Evolutionary conservation across 1,140 invertebrate genomes (phyloP).

Genomic region (Hypsibius dujardini): DNA sequence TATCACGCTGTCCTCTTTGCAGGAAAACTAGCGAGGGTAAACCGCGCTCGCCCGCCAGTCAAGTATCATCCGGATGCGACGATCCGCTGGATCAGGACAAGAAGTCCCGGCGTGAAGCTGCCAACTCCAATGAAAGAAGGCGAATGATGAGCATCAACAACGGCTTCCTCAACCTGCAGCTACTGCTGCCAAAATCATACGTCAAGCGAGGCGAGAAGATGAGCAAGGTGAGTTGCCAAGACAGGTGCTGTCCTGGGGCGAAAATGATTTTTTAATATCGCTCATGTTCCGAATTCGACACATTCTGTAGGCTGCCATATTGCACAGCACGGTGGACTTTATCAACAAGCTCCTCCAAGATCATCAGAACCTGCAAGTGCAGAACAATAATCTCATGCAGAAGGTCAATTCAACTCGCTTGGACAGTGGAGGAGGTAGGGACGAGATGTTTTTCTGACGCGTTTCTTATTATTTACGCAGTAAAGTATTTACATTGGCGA

Average conservation of each 20-base stretch:
- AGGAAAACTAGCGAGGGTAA: no score
- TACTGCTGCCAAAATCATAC: slow-evolving; percentile 65
- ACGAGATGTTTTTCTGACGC: no score
- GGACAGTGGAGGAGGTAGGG: neutral
- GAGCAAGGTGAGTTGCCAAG: slow-evolving; percentile 60
- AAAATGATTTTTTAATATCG: slow-evolving; percentile 10
- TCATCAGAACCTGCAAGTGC: slow-evolving; percentile 54
- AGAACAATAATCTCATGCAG: slow-evolving; percentile 28
- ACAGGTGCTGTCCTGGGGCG: no score
- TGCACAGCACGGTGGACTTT: slow-evolving; percentile 94
- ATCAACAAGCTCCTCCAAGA: slow-evolving; percentile 86
- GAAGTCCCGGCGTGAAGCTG: slow-evolving; percentile 83
- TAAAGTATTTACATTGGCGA: no score
- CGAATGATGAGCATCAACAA: slow-evolving; percentile 99
- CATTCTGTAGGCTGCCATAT: slow-evolving; percentile 74
- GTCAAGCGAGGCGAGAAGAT: slow-evolving; percentile 76
- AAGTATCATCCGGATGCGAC: no score
- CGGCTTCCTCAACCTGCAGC: slow-evolving; percentile 81
- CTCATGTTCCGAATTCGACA: neutral
- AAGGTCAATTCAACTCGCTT: slow-evolving; percentile 22
- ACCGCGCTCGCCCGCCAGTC: no score
- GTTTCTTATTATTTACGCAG: no score
- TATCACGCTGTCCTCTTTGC: no score
- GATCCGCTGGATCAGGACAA: slow-evolving; percentile 69
- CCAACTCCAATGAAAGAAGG: slow-evolving; percentile 92